Evolutionary conservation across 2,888 invertebrate species (phyloP).

Genomic region (Callyntrura guangdongensis): DNA sequence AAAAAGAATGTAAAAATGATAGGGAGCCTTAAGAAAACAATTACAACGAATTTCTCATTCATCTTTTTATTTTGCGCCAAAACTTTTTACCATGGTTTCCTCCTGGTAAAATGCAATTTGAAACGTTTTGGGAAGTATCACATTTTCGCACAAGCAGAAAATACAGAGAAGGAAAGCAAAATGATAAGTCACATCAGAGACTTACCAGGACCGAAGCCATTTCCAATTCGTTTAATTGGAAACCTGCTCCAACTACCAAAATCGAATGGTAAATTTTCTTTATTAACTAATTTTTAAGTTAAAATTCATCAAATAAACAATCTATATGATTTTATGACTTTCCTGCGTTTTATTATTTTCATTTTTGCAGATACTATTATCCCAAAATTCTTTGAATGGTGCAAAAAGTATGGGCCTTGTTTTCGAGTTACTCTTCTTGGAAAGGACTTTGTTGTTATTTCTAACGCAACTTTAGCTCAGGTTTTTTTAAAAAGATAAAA

Average conservation of each 20-base stretch:
- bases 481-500: slow-evolving; percentile 17
- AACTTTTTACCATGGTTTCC: no score
- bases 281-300: no score
- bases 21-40: no score
- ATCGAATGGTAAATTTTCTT: not conserved
- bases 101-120: no score
- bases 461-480: not conserved
- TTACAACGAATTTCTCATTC: no score
- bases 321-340: not conserved
- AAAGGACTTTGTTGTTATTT: not conserved
- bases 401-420: slow-evolving; percentile 27
- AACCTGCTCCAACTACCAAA: slow-evolving; percentile 2
- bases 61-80: no score
- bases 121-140: no score
- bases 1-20: no score
- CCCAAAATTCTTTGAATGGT: slow-evolving; percentile 11
- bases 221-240: slow-evolving; percentile 6
- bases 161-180: no score
- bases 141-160: no score
- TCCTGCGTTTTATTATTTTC: not conserved
- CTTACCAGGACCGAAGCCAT: slow-evolving; percentile 15
- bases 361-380: not conserved
- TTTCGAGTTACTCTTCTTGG: not conserved
- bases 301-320: no score
- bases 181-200: not conserved